Percentiles rank a stretch among this genome's conserved stretches.
These are phyloP conservation scores for Syngnathus floridae DNA, from an alignment of 2,113 vertebrate genomes.

Conservation along the genomic window DNA sequence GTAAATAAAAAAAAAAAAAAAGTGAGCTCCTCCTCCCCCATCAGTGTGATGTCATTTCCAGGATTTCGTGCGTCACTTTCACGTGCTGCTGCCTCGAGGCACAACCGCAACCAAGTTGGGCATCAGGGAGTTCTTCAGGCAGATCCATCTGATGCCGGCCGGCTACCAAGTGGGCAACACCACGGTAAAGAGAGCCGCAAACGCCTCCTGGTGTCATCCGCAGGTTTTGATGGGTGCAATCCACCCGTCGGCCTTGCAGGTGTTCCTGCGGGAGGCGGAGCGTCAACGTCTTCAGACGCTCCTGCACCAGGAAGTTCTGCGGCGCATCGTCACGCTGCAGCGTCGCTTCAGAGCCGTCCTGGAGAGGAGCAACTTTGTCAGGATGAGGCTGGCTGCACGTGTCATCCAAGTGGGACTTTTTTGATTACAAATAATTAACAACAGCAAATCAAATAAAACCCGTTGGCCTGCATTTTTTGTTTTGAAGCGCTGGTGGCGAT, in stretches of 20 bases:
- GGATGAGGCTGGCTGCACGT: slow-evolving; percentile 68
- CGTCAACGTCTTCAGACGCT: slow-evolving; percentile 84
- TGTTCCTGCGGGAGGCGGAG: slow-evolving; percentile 87
- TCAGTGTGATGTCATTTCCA: slow-evolving; percentile 39
- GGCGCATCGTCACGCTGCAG: slow-evolving; percentile 80
- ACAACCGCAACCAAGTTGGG: slow-evolving; percentile 77
- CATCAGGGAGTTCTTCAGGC: slow-evolving; percentile 81
- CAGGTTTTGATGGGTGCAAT: neutral
- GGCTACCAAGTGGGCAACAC: slow-evolving; percentile 93
- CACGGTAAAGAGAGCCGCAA: slow-evolving; percentile 73
- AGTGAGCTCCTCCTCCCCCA: too few species aligned
- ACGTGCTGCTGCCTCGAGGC: slow-evolving; percentile 81
- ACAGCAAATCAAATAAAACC: neutral
- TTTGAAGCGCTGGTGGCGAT: slow-evolving; percentile 81
- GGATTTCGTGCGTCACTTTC: slow-evolving; percentile 92
- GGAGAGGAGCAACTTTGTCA: slow-evolving; percentile 81
- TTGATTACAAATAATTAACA: neutral
- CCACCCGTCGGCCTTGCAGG: slow-evolving; percentile 56
- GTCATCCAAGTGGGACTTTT: slow-evolving; percentile 78
- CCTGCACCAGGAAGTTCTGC: slow-evolving; percentile 88
- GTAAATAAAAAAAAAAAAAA: too few species aligned
- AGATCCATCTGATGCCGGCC: slow-evolving; percentile 76
- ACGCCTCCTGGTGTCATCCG: neutral
- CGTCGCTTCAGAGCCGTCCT: slow-evolving; percentile 81
- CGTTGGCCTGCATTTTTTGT: neutral